Evolutionary conservation across 2,113 vertebrate genomes (phyloP).

Genomic region (Coreoperca whiteheadi): DNA sequence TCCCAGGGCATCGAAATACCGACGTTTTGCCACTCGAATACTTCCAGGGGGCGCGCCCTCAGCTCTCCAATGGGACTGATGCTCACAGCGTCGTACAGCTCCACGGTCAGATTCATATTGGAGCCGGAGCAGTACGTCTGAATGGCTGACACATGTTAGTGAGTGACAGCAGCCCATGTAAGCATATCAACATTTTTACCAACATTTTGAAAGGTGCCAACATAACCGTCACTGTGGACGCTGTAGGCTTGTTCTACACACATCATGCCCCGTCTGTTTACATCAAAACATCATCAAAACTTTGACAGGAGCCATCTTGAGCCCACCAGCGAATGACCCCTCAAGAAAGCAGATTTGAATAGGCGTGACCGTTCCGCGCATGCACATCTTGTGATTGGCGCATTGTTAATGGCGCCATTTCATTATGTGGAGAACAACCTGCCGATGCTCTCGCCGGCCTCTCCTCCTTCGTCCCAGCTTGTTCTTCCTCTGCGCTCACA

Average conservation of each 20-base stretch:
- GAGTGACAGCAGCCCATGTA: not conserved
- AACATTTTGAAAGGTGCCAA: not conserved
- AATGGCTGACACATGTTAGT: not conserved
- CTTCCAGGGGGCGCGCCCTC: too few species aligned
- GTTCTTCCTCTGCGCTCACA: slow-evolving; percentile 49
- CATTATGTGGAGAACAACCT: slow-evolving; percentile 57
- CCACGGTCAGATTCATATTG: too few species aligned
- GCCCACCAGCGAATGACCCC: not conserved
- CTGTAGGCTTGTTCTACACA: not conserved
- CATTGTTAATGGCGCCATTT: slow-evolving; percentile 46
- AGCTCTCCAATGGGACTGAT: too few species aligned
- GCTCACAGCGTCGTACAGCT: too few species aligned
- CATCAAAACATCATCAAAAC: slow-evolving; percentile 4
- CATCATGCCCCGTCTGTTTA: not conserved
- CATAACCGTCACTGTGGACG: not conserved
- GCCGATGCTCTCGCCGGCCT: slow-evolving; percentile 64
- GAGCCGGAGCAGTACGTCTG: too few species aligned
- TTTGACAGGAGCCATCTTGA: not conserved
- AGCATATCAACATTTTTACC: not conserved
- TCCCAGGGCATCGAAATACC: too few species aligned
- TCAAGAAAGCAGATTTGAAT: slow-evolving; percentile 13
- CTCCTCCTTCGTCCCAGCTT: slow-evolving; percentile 66
- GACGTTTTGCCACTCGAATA: too few species aligned
- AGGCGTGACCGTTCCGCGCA: not conserved
- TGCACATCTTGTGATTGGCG: slow-evolving; percentile 34